Conservation (phyloP, 2,888 invertebrate species). For the Adela reaumurella region DNA sequence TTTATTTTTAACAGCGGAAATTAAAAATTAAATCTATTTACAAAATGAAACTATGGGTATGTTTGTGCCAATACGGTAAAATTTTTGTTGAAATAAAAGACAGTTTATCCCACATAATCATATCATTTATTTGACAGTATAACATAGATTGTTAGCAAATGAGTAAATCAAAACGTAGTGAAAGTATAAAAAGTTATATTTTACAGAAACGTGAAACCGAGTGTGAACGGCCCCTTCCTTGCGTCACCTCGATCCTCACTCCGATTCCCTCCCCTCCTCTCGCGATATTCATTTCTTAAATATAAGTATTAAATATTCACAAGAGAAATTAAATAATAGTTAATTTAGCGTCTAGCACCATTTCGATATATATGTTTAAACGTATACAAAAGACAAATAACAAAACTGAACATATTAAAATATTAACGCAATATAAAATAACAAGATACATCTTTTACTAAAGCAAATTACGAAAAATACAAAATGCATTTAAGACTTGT, state of each 20-base stretch:
- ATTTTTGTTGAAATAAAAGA: too few species aligned
- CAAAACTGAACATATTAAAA: slow-evolving; percentile 41
- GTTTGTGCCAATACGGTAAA: too few species aligned
- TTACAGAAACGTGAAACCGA: neutral
- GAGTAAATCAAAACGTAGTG: neutral
- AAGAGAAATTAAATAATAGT: slow-evolving; percentile 31
- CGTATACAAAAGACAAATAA: slow-evolving; percentile 37
- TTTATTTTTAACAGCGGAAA: too few species aligned
- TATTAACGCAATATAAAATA: slow-evolving; percentile 2
- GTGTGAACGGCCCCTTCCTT: too few species aligned
- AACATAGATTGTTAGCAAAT: neutral
- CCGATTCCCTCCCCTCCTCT: neutral
- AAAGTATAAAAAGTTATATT: neutral
- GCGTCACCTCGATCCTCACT: neutral
- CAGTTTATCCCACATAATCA: neutral
- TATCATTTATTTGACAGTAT: neutral
- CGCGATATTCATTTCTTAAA: neutral
- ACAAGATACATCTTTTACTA: neutral
- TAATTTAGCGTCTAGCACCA: slow-evolving; percentile 50
- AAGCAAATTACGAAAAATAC: neutral
- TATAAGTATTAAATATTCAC: slow-evolving; percentile 16
- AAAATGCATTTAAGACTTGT: neutral
- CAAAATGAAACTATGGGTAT: too few species aligned
- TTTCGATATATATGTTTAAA: slow-evolving; percentile 34
- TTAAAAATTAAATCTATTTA: too few species aligned